Evolutionary conservation across 2,797 vertebrate species (phyloP).

Genomic region (Vultur gryphus): DNA sequence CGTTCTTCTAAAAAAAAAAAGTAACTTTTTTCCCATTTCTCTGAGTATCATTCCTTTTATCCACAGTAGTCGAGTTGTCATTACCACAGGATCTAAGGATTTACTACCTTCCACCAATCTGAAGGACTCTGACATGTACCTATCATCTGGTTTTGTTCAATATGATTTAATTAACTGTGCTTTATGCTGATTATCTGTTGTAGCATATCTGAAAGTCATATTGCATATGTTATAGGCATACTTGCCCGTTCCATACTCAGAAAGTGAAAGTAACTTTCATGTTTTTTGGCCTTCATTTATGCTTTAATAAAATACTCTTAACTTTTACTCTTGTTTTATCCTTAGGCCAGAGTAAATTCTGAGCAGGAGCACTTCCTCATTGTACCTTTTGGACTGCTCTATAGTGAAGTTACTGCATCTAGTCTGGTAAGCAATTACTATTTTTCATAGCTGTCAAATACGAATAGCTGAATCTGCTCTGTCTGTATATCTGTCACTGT

Average conservation of each 20-base stretch:
- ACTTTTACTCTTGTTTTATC: neutral
- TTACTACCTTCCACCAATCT: neutral
- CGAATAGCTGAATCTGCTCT: neutral
- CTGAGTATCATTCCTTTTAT: neutral
- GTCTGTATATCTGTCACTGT: neutral
- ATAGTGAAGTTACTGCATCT: constrained; percentile 96
- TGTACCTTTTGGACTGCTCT: constrained; percentile 95
- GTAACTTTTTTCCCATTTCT: neutral
- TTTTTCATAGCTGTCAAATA: neutral
- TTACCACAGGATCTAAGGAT: neutral
- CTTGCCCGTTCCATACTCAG: neutral
- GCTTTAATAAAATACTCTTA: neutral
- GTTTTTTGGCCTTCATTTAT: neutral
- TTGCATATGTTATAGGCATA: neutral
- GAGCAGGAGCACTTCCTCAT: constrained; percentile 96
- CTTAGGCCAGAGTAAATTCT: constrained; percentile 88
- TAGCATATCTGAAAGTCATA: neutral
- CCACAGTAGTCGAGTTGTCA: neutral
- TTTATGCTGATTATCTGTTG: neutral
- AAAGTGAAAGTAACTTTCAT: neutral
- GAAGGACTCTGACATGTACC: neutral
- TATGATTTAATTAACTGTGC: neutral
- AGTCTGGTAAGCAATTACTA: constrained; percentile 84
- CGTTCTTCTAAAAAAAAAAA: neutral
- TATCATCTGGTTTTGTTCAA: neutral